Base-by-base conservation (phyloP, 2,113 vertebrate genomes). In the Seriola quinqueradiata region DNA sequence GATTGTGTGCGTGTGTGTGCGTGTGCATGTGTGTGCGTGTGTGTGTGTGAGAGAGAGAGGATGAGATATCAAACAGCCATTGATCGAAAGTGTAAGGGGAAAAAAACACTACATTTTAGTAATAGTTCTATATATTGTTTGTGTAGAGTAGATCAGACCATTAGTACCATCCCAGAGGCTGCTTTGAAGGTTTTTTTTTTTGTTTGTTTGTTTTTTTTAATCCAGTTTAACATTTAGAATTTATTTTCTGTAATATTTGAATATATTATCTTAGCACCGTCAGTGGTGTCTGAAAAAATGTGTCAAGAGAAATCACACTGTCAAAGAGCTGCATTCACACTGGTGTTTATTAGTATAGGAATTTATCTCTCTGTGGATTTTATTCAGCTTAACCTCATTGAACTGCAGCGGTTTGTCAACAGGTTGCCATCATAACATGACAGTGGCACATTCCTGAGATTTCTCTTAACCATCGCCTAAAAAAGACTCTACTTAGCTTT, bases 1-100 rank as follows among this genome's bases (percentile, higher is more conserved):
- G 69, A 34, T 1, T 44, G 50, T 83, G 85, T 61, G 66, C 71
- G 48, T 59, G 12, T 64, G 50, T 63, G 65, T 75, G 66, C 73
- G 42, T 23, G 61, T 42, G 2, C 4, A 6, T 38, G 38, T 5
- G 38, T 38, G 38, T 38, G 38, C 3, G 38, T 38, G 38, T 8
- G n/a, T n/a, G n/a, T n/a, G n/a, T n/a, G n/a, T n/a, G n/a, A n/a
- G 25, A 25, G 28, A 38, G 14, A 57, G 40, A n/a, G 55, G 64
- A 77, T 59, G 28, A 48, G 66, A 70, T 75, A 19, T 67, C 61
- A 67, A 73, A 58, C 48, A 54, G 73, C 54, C 4, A 10, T 44
- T 83, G 84, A 78, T 86, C 80, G 75, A 38, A 38, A 38, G 8
- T 38, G 8, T 8, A 38, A 38, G 8, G 6, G 8, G 6, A 38